Percentiles rank a stretch among this genome's conserved stretches.
phyloP scores from a whole-genome alignment of 2,888 invertebrate genomes.

The Pocota personata region DNA sequence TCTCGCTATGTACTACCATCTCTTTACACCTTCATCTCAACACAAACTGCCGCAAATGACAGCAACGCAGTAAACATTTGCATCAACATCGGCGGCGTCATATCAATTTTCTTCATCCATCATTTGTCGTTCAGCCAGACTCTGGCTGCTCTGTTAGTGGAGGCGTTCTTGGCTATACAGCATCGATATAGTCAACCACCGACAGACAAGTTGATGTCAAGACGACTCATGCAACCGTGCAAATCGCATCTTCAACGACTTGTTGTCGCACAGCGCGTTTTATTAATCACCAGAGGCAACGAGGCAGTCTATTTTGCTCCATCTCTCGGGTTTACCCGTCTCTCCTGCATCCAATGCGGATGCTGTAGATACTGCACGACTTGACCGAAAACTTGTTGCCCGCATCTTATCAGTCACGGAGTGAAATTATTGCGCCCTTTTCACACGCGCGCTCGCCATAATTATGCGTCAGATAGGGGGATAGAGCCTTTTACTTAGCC shows the following conservation, averaged over 20 bases:
- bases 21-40: background rate
- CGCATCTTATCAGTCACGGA: conserved; percentile 64
- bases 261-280: background rate
- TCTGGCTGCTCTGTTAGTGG: conserved; percentile 2
- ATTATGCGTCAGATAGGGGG: conserved; percentile 68
- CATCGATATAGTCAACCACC: conserved; percentile 37
- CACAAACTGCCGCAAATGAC: conserved; percentile 14
- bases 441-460: conserved; percentile 69
- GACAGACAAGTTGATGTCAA: conserved; percentile 30
- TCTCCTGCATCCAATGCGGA: too few relatives aligned
- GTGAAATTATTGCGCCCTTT: conserved; percentile 70
- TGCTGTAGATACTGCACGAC: conserved; percentile 47
- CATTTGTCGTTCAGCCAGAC: conserved; percentile 52
- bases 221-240: conserved; percentile 22
- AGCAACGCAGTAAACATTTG: conserved; percentile 41
- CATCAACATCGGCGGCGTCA: conserved; percentile 48
- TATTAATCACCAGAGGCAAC: conserved; percentile 33
- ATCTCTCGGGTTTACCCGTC: too few relatives aligned
- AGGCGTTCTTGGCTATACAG: conserved; percentile 40
- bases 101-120: conserved; percentile 65
- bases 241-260: conserved; percentile 52
- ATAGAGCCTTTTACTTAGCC: conserved; percentile 54
- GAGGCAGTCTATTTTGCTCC: conserved; percentile 2
- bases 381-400: conserved; percentile 37
- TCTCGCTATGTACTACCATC: background rate